Evolutionary conservation across 1,140 invertebrate species (phyloP).

Genomic region (Hyposmocoma kahamanoa): DNA sequence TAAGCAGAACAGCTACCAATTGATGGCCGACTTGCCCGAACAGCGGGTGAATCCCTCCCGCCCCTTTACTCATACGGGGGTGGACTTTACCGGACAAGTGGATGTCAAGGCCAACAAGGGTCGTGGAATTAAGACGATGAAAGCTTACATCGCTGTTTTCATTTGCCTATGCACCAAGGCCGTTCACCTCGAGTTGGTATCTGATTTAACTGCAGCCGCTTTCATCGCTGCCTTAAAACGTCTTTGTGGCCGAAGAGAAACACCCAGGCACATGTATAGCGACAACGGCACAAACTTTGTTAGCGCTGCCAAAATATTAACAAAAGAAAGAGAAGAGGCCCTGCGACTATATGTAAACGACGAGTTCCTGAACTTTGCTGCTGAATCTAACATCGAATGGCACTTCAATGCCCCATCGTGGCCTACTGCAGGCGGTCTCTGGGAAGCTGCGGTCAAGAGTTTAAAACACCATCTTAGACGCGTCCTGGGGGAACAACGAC

Average conservation of each 20-base stretch:
- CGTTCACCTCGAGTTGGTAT: conserved; percentile 33
- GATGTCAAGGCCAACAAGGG: conserved; percentile 14
- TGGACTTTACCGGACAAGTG: conserved; percentile 46
- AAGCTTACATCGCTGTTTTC: conserved; percentile 26
- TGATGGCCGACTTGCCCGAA: conserved; percentile 43
- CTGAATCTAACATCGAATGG: neutral
- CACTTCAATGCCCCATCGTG: neutral
- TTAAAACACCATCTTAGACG: conserved; percentile 5
- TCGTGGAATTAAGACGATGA: conserved; percentile 7
- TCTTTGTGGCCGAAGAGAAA: conserved; percentile 32
- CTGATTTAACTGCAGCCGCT: conserved; percentile 21
- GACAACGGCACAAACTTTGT: conserved; percentile 49
- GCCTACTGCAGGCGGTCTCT: neutral
- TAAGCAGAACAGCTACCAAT: conserved; percentile 3
- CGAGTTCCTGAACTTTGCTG: neutral
- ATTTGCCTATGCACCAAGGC: conserved; percentile 30
- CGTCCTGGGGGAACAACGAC: conserved; percentile 15
- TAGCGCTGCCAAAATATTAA: conserved; percentile 11
- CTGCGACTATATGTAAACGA: neutral
- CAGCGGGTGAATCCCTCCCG: conserved; percentile 21
- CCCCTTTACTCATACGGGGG: conserved; percentile 26
- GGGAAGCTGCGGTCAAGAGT: neutral
- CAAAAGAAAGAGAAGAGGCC: neutral
- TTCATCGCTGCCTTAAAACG: conserved; percentile 32
- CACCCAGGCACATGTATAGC: conserved; percentile 7